Conservation (phyloP, 2,888 invertebrate genomes). For the Diaperis boleti region DNA sequence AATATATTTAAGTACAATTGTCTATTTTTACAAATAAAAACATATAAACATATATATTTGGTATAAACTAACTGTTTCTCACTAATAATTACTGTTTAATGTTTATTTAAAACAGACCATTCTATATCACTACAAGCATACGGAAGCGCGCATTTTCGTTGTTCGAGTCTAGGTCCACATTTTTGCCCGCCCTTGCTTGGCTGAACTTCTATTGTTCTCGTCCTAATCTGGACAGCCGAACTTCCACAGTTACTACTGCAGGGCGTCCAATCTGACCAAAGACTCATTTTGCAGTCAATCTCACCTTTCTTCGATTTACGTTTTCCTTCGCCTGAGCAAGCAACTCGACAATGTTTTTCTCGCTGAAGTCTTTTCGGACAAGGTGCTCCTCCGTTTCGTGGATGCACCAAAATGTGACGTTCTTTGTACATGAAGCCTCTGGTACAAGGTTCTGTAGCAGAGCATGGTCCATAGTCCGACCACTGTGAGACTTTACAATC, state of each 20-base stretch:
- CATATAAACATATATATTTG: no score
- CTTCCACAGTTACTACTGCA: conserved; percentile 76
- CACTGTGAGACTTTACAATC: conserved; percentile 8
- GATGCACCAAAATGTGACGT: conserved; percentile 65
- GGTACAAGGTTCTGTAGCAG: conserved; percentile 63
- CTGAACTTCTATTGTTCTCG: conserved; percentile 65
- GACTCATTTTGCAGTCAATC: conserved; percentile 67
- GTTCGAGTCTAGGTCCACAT: conserved; percentile 63
- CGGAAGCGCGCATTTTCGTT: conserved; percentile 59
- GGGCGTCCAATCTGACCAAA: conserved; percentile 68
- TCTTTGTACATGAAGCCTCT: conserved; percentile 66
- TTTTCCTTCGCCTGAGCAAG: neutral
- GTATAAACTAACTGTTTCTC: no score
- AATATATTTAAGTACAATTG: neutral
- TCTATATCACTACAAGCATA: conserved; percentile 53
- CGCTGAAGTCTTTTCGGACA: conserved; percentile 68
- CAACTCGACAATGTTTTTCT: conserved; percentile 57
- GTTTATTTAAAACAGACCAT: conserved; percentile 9
- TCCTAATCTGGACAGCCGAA: conserved; percentile 69
- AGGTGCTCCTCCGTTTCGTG: conserved; percentile 68
- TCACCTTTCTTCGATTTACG: conserved; percentile 29
- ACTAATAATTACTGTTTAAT: no score
- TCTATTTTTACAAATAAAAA: neutral
- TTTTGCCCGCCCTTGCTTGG: conserved; percentile 62
- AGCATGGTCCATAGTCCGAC: conserved; percentile 52